These are phyloP conservation scores for Nanger granti DNA, from an alignment of 2,113 vertebrate species.

Conservation along the genomic window DNA sequence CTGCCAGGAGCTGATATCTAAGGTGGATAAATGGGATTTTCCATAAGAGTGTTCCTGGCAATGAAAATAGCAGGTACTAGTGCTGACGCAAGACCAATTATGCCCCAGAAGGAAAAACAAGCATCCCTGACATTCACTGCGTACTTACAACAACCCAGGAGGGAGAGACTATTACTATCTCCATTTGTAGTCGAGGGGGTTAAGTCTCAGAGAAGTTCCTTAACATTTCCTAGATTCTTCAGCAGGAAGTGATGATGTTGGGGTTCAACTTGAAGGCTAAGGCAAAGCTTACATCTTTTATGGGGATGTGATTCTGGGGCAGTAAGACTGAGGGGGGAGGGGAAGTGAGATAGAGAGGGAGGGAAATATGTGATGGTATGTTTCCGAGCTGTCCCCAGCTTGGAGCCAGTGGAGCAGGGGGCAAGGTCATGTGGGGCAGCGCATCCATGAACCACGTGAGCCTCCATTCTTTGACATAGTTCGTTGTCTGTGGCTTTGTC, in stretches of 20 bases:
- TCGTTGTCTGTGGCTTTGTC: background rate
- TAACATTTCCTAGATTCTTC: background rate
- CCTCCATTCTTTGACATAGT: background rate
- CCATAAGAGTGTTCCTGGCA: fast-evolving
- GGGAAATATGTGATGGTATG: fast-evolving
- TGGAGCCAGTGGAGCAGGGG: fast-evolving
- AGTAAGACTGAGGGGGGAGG: background rate
- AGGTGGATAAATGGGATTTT: background rate
- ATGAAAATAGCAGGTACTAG: background rate
- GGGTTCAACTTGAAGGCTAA: background rate
- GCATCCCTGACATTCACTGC: background rate
- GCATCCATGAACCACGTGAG: fast-evolving
- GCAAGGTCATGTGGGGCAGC: background rate
- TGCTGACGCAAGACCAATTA: fast-evolving
- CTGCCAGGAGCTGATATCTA: background rate
- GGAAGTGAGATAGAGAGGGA: background rate
- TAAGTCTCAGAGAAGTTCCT: background rate
- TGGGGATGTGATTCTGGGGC: background rate
- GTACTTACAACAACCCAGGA: background rate
- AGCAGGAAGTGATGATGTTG: background rate
- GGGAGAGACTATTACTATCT: background rate
- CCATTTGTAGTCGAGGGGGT: background rate
- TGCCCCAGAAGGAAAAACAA: background rate
- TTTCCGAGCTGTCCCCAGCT: background rate
- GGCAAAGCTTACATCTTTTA: background rate